Percentiles rank a stretch among this genome's conserved stretches.
Conservation (phyloP, 2,888 invertebrate species). For the Sphaerophoria rueppellii region DNA sequence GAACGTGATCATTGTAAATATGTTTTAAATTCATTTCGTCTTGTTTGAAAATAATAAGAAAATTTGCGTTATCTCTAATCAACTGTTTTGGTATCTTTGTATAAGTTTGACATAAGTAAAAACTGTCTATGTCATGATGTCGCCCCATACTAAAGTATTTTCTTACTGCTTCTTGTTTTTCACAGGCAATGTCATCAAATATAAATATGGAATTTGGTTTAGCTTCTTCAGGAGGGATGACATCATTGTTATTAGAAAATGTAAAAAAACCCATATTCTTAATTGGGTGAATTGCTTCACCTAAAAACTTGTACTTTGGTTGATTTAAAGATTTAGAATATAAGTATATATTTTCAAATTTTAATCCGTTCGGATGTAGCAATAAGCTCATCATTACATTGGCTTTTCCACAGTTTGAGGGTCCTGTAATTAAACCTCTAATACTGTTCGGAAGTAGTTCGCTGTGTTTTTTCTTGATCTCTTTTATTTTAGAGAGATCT, state of each 20-base stretch:
- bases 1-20: not conserved
- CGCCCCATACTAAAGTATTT: conserved; percentile 77
- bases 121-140: conserved; percentile 77
- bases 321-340: conserved; percentile 77
- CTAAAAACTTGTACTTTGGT: conserved; percentile 75
- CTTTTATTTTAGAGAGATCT: no score
- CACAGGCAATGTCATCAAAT: no score
- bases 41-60: conserved; percentile 78
- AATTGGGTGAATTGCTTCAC: conserved; percentile 63
- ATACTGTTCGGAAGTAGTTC: conserved; percentile 75
- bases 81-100: conserved; percentile 76
- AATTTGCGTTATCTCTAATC: conserved; percentile 77
- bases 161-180: conserved; percentile 73
- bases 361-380: conserved; percentile 76
- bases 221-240: conserved; percentile 64
- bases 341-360: conserved; percentile 79
- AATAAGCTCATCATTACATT: conserved; percentile 77
- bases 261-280: conserved; percentile 57
- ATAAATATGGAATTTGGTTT: conserved; percentile 71
- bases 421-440: conserved; percentile 76
- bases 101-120: conserved; percentile 76
- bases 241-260: conserved; percentile 65
- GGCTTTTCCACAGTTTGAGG: conserved; percentile 79
- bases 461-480: conserved; percentile 71
- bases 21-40: conserved; percentile 71